Conservation (phyloP, 2,888 invertebrate species). For the Brachylomia viminalis region DNA sequence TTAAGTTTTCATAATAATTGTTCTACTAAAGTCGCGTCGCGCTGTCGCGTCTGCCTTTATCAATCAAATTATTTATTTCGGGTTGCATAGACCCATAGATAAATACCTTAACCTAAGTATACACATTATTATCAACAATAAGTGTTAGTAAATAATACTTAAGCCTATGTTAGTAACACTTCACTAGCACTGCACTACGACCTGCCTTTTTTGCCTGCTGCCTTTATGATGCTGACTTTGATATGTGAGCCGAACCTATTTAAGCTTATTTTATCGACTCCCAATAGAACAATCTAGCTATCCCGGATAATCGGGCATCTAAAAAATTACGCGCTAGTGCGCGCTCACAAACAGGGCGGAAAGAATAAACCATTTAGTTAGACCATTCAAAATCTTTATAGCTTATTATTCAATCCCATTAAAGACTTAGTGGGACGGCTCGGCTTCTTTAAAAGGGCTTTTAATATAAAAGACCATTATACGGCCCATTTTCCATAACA, state of each 20-base stretch:
- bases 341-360: constrained; percentile 79
- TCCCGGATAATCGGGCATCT: constrained; percentile 82
- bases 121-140: too few relatives aligned
- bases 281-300: constrained; percentile 83
- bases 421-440: constrained; percentile 85
- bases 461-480: constrained; percentile 87
- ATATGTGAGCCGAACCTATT: constrained; percentile 86
- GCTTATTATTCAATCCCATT: constrained; percentile 89
- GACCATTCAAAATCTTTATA: constrained; percentile 88
- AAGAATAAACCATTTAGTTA: constrained; percentile 86
- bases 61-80: too few relatives aligned
- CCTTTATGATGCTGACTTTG: constrained; percentile 89
- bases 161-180: too few relatives aligned
- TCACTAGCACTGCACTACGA: too few relatives aligned
- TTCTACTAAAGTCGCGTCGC: too few relatives aligned
- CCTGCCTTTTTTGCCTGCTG: too few relatives aligned
- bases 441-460: constrained; percentile 84
- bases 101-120: too few relatives aligned
- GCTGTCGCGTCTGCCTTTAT: too few relatives aligned
- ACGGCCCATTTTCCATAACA: constrained; percentile 86
- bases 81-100: too few relatives aligned
- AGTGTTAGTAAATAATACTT: too few relatives aligned
- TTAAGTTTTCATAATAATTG: too few relatives aligned
- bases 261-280: constrained; percentile 89
- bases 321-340: constrained; percentile 79